Base-by-base conservation (phyloP, 2,113 vertebrate species). In the Gasterosteus nipponicus region DNA sequence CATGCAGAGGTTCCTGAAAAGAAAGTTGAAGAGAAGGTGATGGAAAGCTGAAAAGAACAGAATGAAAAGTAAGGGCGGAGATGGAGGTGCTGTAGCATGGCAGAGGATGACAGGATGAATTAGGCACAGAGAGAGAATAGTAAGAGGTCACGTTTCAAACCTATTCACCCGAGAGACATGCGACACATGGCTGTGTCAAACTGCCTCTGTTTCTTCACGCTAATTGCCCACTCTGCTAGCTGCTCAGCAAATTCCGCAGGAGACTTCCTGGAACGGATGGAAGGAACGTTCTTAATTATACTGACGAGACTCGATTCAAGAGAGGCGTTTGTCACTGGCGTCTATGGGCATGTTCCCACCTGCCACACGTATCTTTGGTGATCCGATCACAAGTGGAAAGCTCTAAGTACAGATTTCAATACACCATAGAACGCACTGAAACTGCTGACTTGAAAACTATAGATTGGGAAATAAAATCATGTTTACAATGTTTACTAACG, bases 181-280 rank as follows among this genome's bases (percentile, higher is more conserved):
- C 10, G 19, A 79, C 84, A 84, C 87, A 80, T 79, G 84, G 78
- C 51, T 35, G n/a, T 74, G 78, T 74, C 84, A 84, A 49, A 68
- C 29, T 57, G 83, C 76, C 79, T 75, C 26, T 10, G 57, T 69
- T 77, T 46, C 22, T 68, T 81, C 70, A 49, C 70, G 18, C 60
- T 88, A 88, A 85, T 83, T 85, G 73, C 22, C 53, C 22, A 14
- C 54, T 44, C 77, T 65, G 6, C 56, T 54, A 77, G 58, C 78
- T 65, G 73, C 70, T 61, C 16, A 69, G 70, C 62, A 60, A 16
- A 59, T 63, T n/a, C 18, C 42, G 41, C 57, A 41, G 9, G 18
- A 62, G 58, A 62, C 68, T 72, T 66, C 6, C 38, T 49, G 47
- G 2, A 67, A 54, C 22, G 18, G 49, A 46, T 53, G 22, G 26